phyloP scores from a whole-genome alignment of 2,113 vertebrate genomes.

The Trematocara zebra region DNA sequence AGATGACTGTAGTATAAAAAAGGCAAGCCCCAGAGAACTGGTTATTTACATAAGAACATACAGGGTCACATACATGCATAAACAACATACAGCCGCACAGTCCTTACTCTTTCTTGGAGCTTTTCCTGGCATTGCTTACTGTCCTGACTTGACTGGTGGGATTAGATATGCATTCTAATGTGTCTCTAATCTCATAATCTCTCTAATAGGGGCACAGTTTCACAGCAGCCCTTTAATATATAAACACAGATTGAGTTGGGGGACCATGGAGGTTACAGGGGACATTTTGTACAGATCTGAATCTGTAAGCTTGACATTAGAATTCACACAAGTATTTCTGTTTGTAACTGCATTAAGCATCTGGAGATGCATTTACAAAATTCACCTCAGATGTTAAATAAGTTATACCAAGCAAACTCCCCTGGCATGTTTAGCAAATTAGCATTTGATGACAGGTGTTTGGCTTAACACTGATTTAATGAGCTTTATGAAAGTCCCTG shows the following conservation, averaged over 20 bases:
- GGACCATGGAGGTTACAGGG: slow-evolving; percentile 8
- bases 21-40: background rate
- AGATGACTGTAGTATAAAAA: background rate
- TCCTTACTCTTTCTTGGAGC: background rate
- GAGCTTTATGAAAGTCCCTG: slow-evolving; percentile 36
- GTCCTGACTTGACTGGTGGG: slow-evolving; percentile 27
- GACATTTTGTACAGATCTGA: slow-evolving; percentile 1
- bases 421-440: slow-evolving; percentile 36
- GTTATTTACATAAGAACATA: background rate
- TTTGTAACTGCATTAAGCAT: background rate
- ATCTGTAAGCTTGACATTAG: background rate
- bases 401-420: slow-evolving; percentile 17
- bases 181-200: slow-evolving; percentile 54
- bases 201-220: slow-evolving; percentile 31
- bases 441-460: slow-evolving; percentile 55
- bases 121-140: background rate
- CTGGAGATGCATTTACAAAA: background rate
- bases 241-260: background rate
- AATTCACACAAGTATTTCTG: background rate
- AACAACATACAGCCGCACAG: background rate
- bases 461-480: slow-evolving; percentile 56
- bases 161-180: slow-evolving; percentile 46
- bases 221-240: background rate
- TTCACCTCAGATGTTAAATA: slow-evolving; percentile 6
- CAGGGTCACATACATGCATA: background rate